These are phyloP conservation scores for Sialia sialis DNA, from an alignment of 2,113 vertebrate species.

Conservation along the genomic window DNA sequence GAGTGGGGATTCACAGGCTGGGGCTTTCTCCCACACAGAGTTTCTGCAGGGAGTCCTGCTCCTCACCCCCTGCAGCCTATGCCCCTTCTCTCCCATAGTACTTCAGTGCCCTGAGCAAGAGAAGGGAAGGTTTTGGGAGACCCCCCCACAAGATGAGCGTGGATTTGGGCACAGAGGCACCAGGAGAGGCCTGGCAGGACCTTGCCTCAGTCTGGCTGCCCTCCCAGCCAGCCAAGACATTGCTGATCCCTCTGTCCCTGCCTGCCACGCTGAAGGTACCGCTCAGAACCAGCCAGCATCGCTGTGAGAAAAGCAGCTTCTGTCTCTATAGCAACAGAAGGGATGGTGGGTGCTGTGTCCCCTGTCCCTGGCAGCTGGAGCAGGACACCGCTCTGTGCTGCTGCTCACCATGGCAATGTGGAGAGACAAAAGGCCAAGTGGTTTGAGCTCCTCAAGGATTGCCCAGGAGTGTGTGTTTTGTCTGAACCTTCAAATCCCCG, in stretches of 20 bases:
- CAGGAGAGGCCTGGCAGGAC: not conserved
- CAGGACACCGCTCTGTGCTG: not conserved
- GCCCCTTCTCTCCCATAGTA: not conserved
- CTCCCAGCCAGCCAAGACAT: not conserved
- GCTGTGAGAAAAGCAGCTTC: not conserved
- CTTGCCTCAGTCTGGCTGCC: not conserved
- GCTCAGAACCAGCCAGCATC: not conserved
- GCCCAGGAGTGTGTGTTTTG: not conserved
- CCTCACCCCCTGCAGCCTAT: not conserved
- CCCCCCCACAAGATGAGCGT: too few species aligned
- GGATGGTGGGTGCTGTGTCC: not conserved
- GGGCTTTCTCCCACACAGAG: not conserved
- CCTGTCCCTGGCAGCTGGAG: not conserved
- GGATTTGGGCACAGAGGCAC: not conserved
- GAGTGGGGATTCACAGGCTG: not conserved
- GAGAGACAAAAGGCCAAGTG: not conserved
- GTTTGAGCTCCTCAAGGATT: not conserved
- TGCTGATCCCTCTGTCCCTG: not conserved
- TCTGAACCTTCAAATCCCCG: not conserved
- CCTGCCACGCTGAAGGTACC: not conserved
- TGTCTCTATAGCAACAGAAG: slow-evolving; percentile 47
- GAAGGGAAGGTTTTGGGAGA: not conserved
- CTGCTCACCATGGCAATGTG: not conserved
- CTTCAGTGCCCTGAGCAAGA: rapidly evolving
- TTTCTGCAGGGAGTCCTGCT: not conserved